Base-by-base conservation (phyloP, 2,113 vertebrate species). In the Anarrhichthys ocellatus region DNA sequence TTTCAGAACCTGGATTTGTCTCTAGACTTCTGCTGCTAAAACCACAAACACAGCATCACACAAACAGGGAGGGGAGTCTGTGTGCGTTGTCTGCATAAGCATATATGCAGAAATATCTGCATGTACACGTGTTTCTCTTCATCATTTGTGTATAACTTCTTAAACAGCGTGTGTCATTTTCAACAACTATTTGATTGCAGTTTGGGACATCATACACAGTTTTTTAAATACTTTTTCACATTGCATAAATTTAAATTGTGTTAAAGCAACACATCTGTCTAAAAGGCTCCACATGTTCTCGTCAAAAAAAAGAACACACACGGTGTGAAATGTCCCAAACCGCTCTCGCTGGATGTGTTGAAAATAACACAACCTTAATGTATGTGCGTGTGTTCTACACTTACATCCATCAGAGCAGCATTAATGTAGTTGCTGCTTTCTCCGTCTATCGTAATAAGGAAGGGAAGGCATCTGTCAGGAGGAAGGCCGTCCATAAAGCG, bases 351-450 rank as follows among this genome's bases (percentile, higher is more conserved):
- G 15, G 46, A 83, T 71, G 86, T 82, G 86, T 87, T 89, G 87
- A 87, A 87, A 87, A 88, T 84, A 85, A 86, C 84, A 83, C 80
- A 85, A 56, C 34, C 46, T 76, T 52, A 38, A 27, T 63, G 72
- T 18, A 27, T 52, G 42, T 62, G 32, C 32, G 48, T 3, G 10
- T 9, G 40, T 62, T 9, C 24, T 22, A 34, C 40, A 96, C 98
- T 97, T 97, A 99, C 98, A 5, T 99, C 98, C 97, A 99, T 98
- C 91, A 99, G 97, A 71, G 98, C 98, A 75, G 98, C 98, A 78
- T 99, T 99, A 95, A 99, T 99, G 95, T 99, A 99, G 96, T 99
- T 99, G 94, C 98, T 99, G 94, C 98, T 99, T 90, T 99, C 98
- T 56, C 98, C 98, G 52, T 99, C 98, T 88, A 99, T 97, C 83